phyloP scores from a whole-genome alignment of 1,140 invertebrate genomes.

The Aphidius gifuensis region DNA sequence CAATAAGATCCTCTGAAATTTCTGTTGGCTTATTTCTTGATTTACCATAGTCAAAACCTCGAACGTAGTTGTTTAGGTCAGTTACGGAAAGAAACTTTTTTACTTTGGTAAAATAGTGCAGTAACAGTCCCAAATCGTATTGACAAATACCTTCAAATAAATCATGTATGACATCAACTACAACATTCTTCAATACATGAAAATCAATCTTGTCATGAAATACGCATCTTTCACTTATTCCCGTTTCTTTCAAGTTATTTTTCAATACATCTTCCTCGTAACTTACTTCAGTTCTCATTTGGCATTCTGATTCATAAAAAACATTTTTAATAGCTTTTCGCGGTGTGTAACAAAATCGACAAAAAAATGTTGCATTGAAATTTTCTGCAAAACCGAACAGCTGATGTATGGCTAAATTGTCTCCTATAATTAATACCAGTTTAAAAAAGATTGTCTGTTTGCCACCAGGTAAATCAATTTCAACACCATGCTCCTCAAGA shows the following conservation, averaged over 20 bases:
- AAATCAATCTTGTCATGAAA: constrained; percentile 23
- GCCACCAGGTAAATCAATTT: neutral
- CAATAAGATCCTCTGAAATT: constrained; percentile 24
- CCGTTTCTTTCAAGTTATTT: constrained; percentile 9
- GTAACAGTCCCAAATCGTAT: constrained; percentile 31
- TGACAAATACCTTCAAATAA: constrained; percentile 31
- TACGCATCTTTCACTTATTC: constrained; percentile 22
- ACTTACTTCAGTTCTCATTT: constrained; percentile 26
- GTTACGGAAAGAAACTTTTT: constrained; percentile 31
- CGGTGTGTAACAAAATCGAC: neutral
- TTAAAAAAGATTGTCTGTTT: neutral
- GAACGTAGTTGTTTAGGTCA: constrained; percentile 29
- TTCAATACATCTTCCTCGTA: constrained; percentile 7
- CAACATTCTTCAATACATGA: constrained; percentile 32
- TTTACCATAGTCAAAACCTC: constrained; percentile 19
- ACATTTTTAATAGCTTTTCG: neutral
- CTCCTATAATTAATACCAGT: neutral
- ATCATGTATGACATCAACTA: constrained; percentile 37
- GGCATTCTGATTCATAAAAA: constrained; percentile 11
- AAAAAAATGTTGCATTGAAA: neutral
- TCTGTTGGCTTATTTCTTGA: constrained; percentile 28
- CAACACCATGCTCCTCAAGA: neutral
- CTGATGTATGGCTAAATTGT: neutral
- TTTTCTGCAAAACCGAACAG: constrained; percentile 2
- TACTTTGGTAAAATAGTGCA: constrained; percentile 28